Percentiles rank a stretch among this genome's conserved stretches.
These are phyloP conservation scores for Philereme transversata DNA, from an alignment of 2,888 invertebrate genomes.

Conservation along the genomic window DNA sequence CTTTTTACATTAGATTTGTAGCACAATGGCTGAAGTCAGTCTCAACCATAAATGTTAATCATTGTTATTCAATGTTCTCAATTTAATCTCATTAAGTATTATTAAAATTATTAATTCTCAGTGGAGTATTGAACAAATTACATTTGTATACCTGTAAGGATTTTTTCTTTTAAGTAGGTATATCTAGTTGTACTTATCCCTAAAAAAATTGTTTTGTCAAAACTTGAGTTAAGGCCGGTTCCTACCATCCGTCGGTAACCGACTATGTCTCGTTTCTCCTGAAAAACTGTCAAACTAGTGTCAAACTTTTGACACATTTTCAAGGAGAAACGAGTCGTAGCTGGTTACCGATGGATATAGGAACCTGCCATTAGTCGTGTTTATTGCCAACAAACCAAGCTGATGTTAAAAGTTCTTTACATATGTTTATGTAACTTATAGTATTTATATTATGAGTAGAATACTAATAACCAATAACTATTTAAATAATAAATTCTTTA, in stretches of 20 bases:
- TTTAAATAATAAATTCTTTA: neutral
- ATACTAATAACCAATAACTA: neutral
- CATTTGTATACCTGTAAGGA: neutral
- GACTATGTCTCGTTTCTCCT: too few species aligned
- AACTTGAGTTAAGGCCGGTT: neutral
- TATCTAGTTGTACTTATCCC: neutral
- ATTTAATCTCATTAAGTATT: slow-evolving; percentile 3
- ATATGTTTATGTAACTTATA: neutral
- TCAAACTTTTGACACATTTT: too few species aligned
- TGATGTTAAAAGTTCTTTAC: neutral
- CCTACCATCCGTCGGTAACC: too few species aligned
- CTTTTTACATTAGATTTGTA: slow-evolving; percentile 14
- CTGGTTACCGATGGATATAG: too few species aligned
- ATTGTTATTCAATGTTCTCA: neutral
- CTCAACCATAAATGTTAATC: neutral
- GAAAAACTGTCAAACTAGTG: too few species aligned
- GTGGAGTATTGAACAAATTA: neutral
- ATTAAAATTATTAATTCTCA: neutral
- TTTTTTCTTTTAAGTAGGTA: neutral
- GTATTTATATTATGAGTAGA: too few species aligned
- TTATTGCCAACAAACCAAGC: neutral
- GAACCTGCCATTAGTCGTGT: too few species aligned
- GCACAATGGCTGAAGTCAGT: slow-evolving; percentile 2
- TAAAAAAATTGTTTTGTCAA: neutral
- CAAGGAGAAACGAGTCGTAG: too few species aligned